These are phyloP conservation scores for Pseudochirops cupreus DNA, from an alignment of 2,797 vertebrate genomes.

Conservation along the genomic window DNA sequence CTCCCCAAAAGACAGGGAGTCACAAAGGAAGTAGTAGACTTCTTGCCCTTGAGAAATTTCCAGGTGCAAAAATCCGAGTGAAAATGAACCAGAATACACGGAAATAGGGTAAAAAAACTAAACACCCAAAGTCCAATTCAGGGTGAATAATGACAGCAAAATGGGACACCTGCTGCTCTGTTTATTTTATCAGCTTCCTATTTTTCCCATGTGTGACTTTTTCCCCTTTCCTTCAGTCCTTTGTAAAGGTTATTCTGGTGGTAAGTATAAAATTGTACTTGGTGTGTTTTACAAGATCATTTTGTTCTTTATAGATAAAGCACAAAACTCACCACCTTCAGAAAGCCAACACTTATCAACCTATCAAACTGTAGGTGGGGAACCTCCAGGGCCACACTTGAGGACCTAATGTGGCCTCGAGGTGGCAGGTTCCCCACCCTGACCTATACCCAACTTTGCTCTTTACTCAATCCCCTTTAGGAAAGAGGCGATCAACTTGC, in stretches of 20 bases:
- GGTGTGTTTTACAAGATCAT: background rate
- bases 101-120: background rate
- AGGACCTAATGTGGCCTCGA: too few relatives aligned
- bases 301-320: background rate
- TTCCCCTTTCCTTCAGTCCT: conserved; percentile 9
- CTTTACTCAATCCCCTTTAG: background rate
- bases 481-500: background rate
- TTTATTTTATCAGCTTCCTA: background rate
- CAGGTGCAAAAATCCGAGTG: background rate
- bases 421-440: too few relatives aligned
- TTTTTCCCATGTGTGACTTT: background rate
- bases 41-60: background rate
- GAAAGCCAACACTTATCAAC: background rate
- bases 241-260: background rate
- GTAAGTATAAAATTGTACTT: background rate
- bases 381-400: too few relatives aligned
- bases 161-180: background rate
- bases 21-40: background rate
- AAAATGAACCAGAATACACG: background rate
- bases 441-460: background rate
- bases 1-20: background rate
- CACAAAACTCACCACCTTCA: background rate
- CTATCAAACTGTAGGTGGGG: background rate
- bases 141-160: background rate
- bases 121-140: background rate